Percentiles rank a stretch among this genome's conserved stretches.
phyloP scores from a whole-genome alignment of 2,888 invertebrate species.

The Drosophila parthenogenetica region DNA sequence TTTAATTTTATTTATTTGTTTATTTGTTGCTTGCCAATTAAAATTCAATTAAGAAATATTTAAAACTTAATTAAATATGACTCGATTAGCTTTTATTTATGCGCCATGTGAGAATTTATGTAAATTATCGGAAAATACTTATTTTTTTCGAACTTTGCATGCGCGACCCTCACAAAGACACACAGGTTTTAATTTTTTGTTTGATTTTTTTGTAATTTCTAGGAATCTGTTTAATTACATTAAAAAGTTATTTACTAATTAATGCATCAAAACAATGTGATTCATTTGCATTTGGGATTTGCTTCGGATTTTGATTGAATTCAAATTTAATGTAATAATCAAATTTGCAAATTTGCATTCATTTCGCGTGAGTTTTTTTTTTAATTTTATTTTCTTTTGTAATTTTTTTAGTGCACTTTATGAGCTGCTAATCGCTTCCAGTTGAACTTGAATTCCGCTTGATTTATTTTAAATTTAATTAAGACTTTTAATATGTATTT shows the following conservation, averaged over 20 bases:
- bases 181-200: slow-evolving; percentile 28
- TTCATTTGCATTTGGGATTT: slow-evolving; percentile 37
- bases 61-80: slow-evolving; percentile 66
- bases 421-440: slow-evolving; percentile 53
- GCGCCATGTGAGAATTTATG: slow-evolving; percentile 72
- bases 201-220: slow-evolving; percentile 29
- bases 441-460: slow-evolving; percentile 42
- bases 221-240: slow-evolving; percentile 66
- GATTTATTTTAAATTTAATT: slow-evolving; percentile 19
- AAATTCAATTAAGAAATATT: slow-evolving; percentile 74
- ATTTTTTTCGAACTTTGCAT: slow-evolving; percentile 32
- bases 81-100: slow-evolving; percentile 39
- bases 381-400: slow-evolving; percentile 34
- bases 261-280: slow-evolving; percentile 56
- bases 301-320: slow-evolving; percentile 40
- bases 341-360: slow-evolving; percentile 43
- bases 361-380: slow-evolving; percentile 62
- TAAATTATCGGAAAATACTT: slow-evolving; percentile 50
- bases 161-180: slow-evolving; percentile 65
- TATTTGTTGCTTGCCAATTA: slow-evolving; percentile 43
- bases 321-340: slow-evolving; percentile 39
- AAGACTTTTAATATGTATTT: neutral
- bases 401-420: slow-evolving; percentile 44
- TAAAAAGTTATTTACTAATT: slow-evolving; percentile 65
- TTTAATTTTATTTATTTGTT: slow-evolving; percentile 12